Conservation (phyloP, 2,113 vertebrate genomes). For the Oncorhynchus keta region DNA sequence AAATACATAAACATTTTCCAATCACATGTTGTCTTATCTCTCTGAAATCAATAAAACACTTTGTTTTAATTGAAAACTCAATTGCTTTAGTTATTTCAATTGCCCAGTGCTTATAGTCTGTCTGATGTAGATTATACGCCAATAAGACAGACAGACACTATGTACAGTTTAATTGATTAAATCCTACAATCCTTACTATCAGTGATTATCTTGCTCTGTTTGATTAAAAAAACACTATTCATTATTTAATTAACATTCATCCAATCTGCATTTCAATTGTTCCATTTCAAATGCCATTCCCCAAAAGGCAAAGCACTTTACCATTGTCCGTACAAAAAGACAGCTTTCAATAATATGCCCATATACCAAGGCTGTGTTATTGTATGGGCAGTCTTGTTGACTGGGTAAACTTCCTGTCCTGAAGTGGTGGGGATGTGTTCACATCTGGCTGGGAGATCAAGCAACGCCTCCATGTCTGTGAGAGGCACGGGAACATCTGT, state of each 20-base stretch:
- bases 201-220: background rate
- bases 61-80: slow-evolving; percentile 2
- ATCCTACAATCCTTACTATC: background rate
- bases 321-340: no score
- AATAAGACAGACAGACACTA: background rate
- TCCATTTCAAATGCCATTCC: no score
- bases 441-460: slow-evolving; percentile 76
- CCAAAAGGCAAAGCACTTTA: no score
- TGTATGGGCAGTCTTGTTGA: slow-evolving; percentile 37
- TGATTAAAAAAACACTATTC: background rate
- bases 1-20: slow-evolving; percentile 11
- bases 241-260: background rate
- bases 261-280: background rate
- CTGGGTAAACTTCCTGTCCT: slow-evolving; percentile 54
- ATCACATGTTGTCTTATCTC: slow-evolving; percentile 23
- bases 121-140: background rate
- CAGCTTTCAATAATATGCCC: no score
- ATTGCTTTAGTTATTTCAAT: background rate
- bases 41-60: slow-evolving; percentile 6
- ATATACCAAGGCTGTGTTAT: background rate
- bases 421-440: slow-evolving; percentile 65
- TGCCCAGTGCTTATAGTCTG: background rate
- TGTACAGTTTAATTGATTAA: background rate
- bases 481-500: slow-evolving; percentile 53
- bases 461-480: slow-evolving; percentile 43